phyloP scores from a whole-genome alignment of 92 coral and sea anemone genomes.

The Porites lobata region DNA sequence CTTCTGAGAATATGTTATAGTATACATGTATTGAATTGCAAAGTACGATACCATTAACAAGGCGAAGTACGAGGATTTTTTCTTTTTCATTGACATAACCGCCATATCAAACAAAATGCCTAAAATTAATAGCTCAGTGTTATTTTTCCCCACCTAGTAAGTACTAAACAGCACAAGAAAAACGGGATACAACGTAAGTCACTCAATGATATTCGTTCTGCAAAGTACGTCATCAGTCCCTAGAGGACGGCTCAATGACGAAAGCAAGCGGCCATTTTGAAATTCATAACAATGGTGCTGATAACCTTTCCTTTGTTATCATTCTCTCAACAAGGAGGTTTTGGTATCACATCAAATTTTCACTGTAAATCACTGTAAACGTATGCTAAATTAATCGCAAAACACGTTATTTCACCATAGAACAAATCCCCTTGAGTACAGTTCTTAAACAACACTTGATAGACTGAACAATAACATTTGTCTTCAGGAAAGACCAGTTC shows the following conservation, averaged over 20 bases:
- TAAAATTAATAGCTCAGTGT: no score
- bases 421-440: constrained; percentile 25
- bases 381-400: neutral
- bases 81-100: no score
- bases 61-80: no score
- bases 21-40: no score
- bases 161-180: no score
- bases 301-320: neutral
- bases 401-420: neutral
- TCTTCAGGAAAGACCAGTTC: neutral
- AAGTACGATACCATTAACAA: no score
- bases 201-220: neutral
- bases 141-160: no score
- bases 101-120: no score
- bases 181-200: no score
- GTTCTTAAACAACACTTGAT: constrained; percentile 5
- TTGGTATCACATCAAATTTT: neutral
- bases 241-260: constrained; percentile 10
- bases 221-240: constrained; percentile 1
- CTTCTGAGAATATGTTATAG: no score
- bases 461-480: neutral
- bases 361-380: constrained; percentile 6
- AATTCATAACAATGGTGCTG: constrained; percentile 12
- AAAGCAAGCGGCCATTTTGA: constrained; percentile 14
- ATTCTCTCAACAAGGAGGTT: neutral